Conservation (phyloP, 2,888 invertebrate genomes). For the Diachrysia chrysitis region DNA sequence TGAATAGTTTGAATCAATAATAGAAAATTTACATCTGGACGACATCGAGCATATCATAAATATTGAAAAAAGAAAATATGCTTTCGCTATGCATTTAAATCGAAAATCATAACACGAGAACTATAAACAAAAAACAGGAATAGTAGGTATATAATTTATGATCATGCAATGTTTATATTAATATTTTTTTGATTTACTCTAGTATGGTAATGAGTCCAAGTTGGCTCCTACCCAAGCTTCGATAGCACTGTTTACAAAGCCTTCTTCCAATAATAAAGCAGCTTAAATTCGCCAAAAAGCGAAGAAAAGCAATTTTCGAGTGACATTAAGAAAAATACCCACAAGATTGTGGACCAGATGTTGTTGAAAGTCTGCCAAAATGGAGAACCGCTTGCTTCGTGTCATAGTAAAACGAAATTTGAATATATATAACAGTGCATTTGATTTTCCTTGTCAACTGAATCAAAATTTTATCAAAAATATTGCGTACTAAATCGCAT, state of each 20-base stretch:
- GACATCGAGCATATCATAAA: slow-evolving; percentile 12
- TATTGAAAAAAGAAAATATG: slow-evolving; percentile 9
- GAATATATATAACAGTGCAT: slow-evolving; percentile 57
- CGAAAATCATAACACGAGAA: slow-evolving; percentile 24
- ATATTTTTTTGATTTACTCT: slow-evolving; percentile 30
- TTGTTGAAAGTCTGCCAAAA: slow-evolving; percentile 61
- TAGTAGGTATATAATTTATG: slow-evolving; percentile 8
- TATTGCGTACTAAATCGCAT: too few relatives aligned
- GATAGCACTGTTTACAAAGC: slow-evolving; percentile 53
- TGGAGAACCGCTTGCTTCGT: slow-evolving; percentile 33
- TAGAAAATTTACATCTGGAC: background rate
- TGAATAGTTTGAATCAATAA: background rate
- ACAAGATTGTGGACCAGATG: slow-evolving; percentile 45
- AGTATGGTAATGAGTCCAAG: slow-evolving; percentile 51
- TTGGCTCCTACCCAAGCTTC: slow-evolving; percentile 59
- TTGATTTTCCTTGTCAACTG: slow-evolving; percentile 59
- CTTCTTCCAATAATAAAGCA: slow-evolving; percentile 44
- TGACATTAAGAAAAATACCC: slow-evolving; percentile 49
- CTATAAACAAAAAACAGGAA: slow-evolving; percentile 19
- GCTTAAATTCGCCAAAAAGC: slow-evolving; percentile 36
- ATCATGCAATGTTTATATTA: slow-evolving; percentile 40
- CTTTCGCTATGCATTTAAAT: slow-evolving; percentile 35
- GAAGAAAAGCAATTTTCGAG: slow-evolving; percentile 34
- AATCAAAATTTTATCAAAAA: slow-evolving; percentile 10
- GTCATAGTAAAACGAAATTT: slow-evolving; percentile 53